phyloP scores from a whole-genome alignment of 2,888 invertebrate species.

The Corbicula japonica region DNA sequence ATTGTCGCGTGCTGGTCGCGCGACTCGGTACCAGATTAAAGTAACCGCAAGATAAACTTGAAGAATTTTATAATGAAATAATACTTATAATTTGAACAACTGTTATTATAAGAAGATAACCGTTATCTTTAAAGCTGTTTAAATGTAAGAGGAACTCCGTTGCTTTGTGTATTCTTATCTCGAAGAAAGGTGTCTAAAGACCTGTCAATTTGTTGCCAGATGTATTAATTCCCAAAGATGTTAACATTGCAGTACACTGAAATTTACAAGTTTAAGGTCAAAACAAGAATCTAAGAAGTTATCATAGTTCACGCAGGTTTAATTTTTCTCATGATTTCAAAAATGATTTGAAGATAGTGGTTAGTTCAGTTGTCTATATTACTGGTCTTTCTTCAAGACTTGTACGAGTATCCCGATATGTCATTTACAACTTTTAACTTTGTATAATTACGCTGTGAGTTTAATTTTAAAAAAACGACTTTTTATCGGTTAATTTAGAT shows the following conservation, averaged over 20 bases:
- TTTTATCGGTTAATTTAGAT: too few relatives aligned
- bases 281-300: background rate
- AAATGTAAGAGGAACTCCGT: background rate
- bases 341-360: background rate
- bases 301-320: background rate
- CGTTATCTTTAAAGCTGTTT: slow-evolving; percentile 43
- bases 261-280: background rate
- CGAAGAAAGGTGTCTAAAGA: background rate
- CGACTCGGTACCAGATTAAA: slow-evolving; percentile 32
- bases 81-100: slow-evolving; percentile 26
- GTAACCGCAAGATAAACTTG: slow-evolving; percentile 15
- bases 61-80: slow-evolving; percentile 31
- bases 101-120: slow-evolving; percentile 25
- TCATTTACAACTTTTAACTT: background rate
- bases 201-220: background rate
- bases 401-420: too few relatives aligned
- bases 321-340: background rate
- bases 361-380: background rate
- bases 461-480: too few relatives aligned
- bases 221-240: slow-evolving; percentile 20
- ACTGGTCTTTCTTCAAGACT: background rate
- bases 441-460: too few relatives aligned
- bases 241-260: background rate
- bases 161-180: slow-evolving; percentile 20
- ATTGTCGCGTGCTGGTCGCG: slow-evolving; percentile 68